Evolutionary conservation across 2,888 invertebrate genomes (phyloP).

Genomic region (Eupithecia pulchellata): DNA sequence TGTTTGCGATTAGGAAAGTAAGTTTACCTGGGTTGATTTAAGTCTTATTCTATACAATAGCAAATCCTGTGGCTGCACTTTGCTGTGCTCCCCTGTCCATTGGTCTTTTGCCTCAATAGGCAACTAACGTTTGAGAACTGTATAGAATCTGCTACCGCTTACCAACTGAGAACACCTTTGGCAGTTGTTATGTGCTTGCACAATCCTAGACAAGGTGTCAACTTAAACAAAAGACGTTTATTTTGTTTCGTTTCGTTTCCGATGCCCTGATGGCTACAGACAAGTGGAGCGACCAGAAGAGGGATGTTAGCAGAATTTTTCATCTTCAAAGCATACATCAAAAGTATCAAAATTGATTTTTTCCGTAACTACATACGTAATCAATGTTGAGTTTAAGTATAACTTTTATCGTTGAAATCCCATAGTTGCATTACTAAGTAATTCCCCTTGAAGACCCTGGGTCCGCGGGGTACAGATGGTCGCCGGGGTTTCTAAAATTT

Average conservation of each 20-base stretch:
- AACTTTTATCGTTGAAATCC: neutral
- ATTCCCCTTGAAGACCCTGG: too few species aligned
- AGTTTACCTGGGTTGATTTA: neutral
- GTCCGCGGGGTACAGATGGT: too few species aligned
- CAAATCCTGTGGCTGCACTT: neutral
- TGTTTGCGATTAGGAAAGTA: neutral
- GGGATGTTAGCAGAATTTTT: neutral
- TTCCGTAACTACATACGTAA: too few species aligned
- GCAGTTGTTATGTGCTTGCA: neutral
- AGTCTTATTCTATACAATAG: neutral
- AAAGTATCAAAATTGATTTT: neutral
- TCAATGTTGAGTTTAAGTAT: too few species aligned
- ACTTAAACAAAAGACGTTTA: neutral
- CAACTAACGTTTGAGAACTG: neutral
- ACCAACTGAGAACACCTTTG: neutral
- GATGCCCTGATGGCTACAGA: neutral
- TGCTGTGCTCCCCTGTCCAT: too few species aligned
- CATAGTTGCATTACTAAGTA: neutral
- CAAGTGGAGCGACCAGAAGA: neutral
- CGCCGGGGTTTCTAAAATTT: too few species aligned
- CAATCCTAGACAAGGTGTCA: neutral
- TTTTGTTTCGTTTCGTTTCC: too few species aligned
- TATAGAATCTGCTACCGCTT: neutral
- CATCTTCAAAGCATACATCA: too few species aligned
- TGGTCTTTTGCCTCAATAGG: too few species aligned